Evolutionary conservation across 2,113 vertebrate species (phyloP).

Genomic region (Clarias macrocephalus): DNA sequence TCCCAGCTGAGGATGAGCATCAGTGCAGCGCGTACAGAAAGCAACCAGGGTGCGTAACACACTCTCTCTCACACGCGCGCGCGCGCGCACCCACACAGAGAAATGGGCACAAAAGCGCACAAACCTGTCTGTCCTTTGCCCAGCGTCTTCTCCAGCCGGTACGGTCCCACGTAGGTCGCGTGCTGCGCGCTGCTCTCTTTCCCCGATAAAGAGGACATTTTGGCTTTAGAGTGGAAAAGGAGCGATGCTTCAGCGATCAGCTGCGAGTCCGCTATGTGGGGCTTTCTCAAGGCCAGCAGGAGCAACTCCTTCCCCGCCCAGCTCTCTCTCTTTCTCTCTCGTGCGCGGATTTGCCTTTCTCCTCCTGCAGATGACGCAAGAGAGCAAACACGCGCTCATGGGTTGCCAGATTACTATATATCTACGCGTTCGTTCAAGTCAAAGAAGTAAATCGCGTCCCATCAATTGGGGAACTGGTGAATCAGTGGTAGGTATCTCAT

Average conservation of each 20-base stretch:
- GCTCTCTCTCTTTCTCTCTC: slow-evolving; percentile 37
- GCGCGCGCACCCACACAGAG: neutral
- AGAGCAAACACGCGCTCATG: slow-evolving; percentile 9
- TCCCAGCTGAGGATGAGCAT: slow-evolving; percentile 12
- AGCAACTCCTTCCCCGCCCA: slow-evolving; percentile 57
- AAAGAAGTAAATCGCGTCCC: too few relatives aligned
- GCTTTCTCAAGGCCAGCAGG: slow-evolving; percentile 43
- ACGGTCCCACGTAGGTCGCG: slow-evolving; percentile 98
- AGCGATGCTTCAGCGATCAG: slow-evolving; percentile 38
- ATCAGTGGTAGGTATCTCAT: too few relatives aligned
- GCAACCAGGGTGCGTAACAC: neutral
- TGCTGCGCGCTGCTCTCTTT: slow-evolving; percentile 96
- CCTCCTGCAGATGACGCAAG: slow-evolving; percentile 45
- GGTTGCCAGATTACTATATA: neutral
- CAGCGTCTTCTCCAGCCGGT: slow-evolving; percentile 98
- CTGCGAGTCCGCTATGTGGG: slow-evolving; percentile 48
- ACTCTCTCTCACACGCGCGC: neutral
- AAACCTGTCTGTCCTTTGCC: slow-evolving; percentile 99
- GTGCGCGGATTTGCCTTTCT: slow-evolving; percentile 34
- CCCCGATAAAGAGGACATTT: slow-evolving; percentile 84
- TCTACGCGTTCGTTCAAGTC: too few relatives aligned
- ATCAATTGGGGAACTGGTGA: too few relatives aligned
- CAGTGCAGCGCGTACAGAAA: neutral
- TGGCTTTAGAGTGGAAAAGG: slow-evolving; percentile 44
- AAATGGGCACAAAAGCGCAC: slow-evolving; percentile 60